Conservation (phyloP, 2,113 vertebrate species). For the Actinemys pallida region DNA sequence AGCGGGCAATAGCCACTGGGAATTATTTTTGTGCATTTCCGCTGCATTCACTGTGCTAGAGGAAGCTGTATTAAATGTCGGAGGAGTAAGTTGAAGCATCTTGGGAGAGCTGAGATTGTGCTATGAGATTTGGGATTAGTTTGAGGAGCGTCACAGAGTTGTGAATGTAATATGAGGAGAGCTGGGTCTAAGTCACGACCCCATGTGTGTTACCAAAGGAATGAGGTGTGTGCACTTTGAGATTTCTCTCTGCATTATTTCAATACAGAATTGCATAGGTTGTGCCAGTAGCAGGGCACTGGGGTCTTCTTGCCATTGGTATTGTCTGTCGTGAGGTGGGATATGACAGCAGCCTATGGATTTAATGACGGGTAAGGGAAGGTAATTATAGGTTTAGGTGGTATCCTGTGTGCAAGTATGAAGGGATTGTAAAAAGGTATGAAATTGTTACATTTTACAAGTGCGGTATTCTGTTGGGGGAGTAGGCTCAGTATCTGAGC, state of each 20-base stretch:
- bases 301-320: neutral
- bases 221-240: neutral
- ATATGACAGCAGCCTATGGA: neutral
- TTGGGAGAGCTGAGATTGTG: neutral
- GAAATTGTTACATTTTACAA: neutral
- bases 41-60: neutral
- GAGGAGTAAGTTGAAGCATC: neutral
- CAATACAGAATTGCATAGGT: neutral
- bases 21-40: neutral
- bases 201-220: neutral
- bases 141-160: neutral
- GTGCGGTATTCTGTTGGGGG: neutral
- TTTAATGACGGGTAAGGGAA: neutral
- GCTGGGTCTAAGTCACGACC: neutral
- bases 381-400: neutral
- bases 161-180: neutral
- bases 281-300: neutral
- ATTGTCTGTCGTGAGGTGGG: neutral
- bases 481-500: neutral
- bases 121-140: neutral
- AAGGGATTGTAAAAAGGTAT: neutral
- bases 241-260: neutral
- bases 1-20: neutral
- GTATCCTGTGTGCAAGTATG: neutral
- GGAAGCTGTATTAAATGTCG: neutral